Evolutionary conservation across 2,888 invertebrate species (phyloP).

Genomic region (Ceramica pisi): DNA sequence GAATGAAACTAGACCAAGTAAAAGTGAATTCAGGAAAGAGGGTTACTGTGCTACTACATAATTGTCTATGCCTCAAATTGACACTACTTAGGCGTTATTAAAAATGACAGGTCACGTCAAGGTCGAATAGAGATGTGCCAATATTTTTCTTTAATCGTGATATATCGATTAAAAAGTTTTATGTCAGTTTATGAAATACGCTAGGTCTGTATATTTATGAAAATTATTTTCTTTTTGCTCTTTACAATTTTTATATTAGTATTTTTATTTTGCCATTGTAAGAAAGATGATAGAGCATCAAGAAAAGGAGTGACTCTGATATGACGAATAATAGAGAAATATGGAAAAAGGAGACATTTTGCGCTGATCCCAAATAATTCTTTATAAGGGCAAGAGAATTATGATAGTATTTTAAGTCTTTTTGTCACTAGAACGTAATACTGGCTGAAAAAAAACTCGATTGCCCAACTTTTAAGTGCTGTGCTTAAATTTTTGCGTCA

Average conservation of each 20-base stretch:
- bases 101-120: conserved; percentile 24
- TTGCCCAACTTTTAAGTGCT: neutral
- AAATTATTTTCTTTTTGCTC: neutral
- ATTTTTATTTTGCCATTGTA: neutral
- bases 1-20: conserved; percentile 19
- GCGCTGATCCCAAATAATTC: neutral
- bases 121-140: conserved; percentile 23
- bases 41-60: conserved; percentile 1
- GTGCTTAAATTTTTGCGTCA: conserved; percentile 48
- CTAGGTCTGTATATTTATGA: neutral
- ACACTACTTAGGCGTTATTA: conserved; percentile 12
- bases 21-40: conserved; percentile 25
- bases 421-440: neutral
- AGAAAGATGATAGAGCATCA: neutral
- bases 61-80: neutral
- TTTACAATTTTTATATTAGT: neutral
- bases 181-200: neutral
- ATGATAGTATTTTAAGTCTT: neutral
- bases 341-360: neutral
- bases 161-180: neutral
- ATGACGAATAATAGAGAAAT: neutral
- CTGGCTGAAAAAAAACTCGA: neutral
- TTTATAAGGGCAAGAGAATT: neutral
- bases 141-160: neutral
- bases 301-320: neutral